Evolutionary conservation across 2,113 vertebrate genomes (phyloP).

Genomic region (Pomatostomus ruficeps): DNA sequence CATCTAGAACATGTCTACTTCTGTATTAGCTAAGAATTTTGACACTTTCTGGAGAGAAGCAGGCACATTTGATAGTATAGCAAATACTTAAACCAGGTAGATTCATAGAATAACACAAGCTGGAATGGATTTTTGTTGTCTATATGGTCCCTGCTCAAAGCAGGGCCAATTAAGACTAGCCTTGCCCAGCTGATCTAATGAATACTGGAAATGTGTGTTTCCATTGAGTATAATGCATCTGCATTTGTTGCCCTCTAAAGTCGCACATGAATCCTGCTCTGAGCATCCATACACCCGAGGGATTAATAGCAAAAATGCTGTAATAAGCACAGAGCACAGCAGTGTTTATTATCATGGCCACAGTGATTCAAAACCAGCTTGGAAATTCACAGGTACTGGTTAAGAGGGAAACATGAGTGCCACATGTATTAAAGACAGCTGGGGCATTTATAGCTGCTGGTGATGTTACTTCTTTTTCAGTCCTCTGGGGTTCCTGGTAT

Average conservation of each 20-base stretch:
- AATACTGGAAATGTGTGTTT: neutral
- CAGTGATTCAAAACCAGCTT: neutral
- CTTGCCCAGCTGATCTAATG: neutral
- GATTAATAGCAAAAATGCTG: neutral
- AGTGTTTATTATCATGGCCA: neutral
- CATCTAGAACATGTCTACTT: neutral
- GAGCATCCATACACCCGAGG: neutral
- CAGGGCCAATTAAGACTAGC: neutral
- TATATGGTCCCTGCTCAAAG: neutral
- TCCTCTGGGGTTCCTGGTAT: slow-evolving; percentile 78
- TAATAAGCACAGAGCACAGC: neutral
- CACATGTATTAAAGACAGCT: neutral
- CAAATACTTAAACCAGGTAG: neutral
- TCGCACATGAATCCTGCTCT: neutral
- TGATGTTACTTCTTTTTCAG: slow-evolving; percentile 22
- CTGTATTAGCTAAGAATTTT: neutral
- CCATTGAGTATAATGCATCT: neutral
- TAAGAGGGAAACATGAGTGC: neutral
- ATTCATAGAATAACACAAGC: neutral
- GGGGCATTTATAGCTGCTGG: neutral
- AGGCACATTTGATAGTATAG: neutral
- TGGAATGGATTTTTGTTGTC: neutral
- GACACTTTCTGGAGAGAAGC: neutral
- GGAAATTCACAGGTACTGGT: neutral
- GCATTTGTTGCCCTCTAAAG: neutral